These are phyloP conservation scores for Allygus modestus DNA, from an alignment of 2,888 invertebrate genomes.

Conservation along the genomic window DNA sequence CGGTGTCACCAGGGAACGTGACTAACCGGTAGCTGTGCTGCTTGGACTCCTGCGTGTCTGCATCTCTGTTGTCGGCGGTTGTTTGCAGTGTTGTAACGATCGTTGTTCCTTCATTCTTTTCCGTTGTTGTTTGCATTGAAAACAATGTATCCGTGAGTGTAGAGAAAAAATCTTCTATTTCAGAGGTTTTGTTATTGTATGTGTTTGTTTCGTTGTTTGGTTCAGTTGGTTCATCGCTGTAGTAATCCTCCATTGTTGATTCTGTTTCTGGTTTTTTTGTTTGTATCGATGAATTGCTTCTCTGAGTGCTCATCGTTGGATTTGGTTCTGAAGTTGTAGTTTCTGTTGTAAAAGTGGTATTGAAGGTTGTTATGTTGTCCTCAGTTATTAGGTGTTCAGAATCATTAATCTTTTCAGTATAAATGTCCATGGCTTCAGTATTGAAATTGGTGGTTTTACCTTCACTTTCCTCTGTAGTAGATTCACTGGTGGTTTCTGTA, in stretches of 20 bases:
- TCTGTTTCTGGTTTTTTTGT: slow-evolving; percentile 23
- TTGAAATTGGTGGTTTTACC: neutral
- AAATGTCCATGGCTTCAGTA: slow-evolving; percentile 29
- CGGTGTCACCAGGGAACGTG: slow-evolving; percentile 63
- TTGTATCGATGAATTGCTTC: neutral
- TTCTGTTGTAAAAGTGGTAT: neutral
- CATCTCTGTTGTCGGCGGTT: slow-evolving; percentile 20
- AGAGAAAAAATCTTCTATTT: slow-evolving; percentile 38
- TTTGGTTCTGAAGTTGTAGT: neutral
- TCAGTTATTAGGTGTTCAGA: slow-evolving; percentile 4
- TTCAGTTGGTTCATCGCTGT: slow-evolving; percentile 39
- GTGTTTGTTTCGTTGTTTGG: slow-evolving; percentile 12
- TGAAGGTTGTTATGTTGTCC: too few relatives aligned
- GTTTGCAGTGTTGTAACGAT: neutral
- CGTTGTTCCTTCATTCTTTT: neutral
- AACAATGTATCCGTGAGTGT: slow-evolving; percentile 52
- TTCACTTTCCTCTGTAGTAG: slow-evolving; percentile 17
- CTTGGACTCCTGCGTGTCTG: slow-evolving; percentile 56
- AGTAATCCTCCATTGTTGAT: slow-evolving; percentile 44
- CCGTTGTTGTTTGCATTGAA: slow-evolving; percentile 23
- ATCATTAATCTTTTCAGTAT: slow-evolving; percentile 21
- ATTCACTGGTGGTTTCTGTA: neutral
- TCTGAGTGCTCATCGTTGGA: neutral
- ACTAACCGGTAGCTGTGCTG: slow-evolving; percentile 44
- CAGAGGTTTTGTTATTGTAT: neutral